Evolutionary conservation across 2,113 vertebrate genomes (phyloP).

Genomic region (Elachura formosa): DNA sequence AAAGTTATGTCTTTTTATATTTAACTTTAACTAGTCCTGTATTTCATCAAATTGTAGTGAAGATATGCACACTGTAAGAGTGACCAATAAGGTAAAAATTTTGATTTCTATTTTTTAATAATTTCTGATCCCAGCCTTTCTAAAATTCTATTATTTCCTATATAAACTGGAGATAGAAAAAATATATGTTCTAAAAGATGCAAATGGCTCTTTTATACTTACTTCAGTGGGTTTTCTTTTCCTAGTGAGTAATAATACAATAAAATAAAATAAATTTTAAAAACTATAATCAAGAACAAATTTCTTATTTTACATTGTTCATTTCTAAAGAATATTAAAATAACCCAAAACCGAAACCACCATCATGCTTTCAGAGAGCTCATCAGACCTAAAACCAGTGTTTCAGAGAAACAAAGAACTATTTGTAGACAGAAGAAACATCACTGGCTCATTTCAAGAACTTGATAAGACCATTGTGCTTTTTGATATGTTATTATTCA

Average conservation of each 20-base stretch:
- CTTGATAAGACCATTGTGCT: fast-evolving
- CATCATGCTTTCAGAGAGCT: background rate
- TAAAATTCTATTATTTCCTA: background rate
- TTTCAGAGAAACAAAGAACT: background rate
- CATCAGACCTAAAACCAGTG: background rate
- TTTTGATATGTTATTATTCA: background rate
- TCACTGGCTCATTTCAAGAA: background rate
- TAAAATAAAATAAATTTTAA: background rate
- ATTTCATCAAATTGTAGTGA: background rate
- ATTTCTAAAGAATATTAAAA: background rate
- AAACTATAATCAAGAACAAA: background rate
- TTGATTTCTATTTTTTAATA: background rate
- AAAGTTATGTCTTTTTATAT: background rate
- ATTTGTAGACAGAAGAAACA: background rate
- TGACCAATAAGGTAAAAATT: background rate
- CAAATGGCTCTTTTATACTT: background rate
- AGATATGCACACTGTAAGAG: background rate
- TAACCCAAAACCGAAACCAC: background rate
- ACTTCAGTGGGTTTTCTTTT: background rate
- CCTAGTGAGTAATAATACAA: background rate
- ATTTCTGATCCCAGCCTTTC: background rate
- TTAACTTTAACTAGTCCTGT: background rate
- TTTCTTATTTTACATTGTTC: background rate
- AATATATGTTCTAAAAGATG: background rate
- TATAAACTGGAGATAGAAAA: background rate